A percentile compares a stretch with the other conserved stretches of the same genome.
phyloP scores from a whole-genome alignment of 2,888 invertebrate genomes.

The Leptarthrus brevirostris region DNA sequence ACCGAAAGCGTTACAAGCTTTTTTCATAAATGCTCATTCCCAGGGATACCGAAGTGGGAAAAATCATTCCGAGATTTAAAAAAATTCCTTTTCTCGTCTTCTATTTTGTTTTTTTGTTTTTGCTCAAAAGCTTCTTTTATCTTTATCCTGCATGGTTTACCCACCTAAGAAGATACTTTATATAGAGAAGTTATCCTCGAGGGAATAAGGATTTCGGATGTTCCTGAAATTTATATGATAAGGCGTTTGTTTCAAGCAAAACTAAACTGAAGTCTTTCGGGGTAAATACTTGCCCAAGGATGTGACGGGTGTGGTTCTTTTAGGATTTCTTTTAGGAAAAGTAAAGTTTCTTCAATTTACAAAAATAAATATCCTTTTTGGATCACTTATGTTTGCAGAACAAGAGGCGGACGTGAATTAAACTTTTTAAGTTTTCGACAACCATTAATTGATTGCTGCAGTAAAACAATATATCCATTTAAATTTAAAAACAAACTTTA shows the following conservation, averaged over 20 bases:
- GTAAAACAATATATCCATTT: too few relatives aligned
- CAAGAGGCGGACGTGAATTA: not conserved
- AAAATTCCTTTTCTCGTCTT: not conserved
- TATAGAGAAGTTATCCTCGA: not conserved
- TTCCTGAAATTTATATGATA: conserved; percentile 27
- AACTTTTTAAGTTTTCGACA: not conserved
- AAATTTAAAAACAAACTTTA: too few relatives aligned
- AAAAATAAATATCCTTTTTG: conserved; percentile 2
- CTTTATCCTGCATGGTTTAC: conserved; percentile 2
- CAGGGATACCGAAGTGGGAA: conserved; percentile 40
- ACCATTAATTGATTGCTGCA: too few relatives aligned
- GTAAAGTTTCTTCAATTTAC: not conserved
- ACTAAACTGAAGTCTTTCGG: conserved; percentile 8
- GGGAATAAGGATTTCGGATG: conserved; percentile 18
- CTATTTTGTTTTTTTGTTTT: too few relatives aligned
- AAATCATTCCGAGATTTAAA: conserved; percentile 46
- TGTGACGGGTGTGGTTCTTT: not conserved
- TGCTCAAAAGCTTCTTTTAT: not conserved
- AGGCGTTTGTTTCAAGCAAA: conserved; percentile 8
- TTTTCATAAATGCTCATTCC: conserved; percentile 32
- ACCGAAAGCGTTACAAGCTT: conserved; percentile 48
- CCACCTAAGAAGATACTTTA: not conserved
- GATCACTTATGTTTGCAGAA: not conserved
- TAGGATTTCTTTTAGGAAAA: not conserved
- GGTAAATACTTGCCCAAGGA: not conserved